A percentile compares a stretch with the other conserved stretches of the same genome.
phyloP scores from a whole-genome alignment of 2,113 vertebrate genomes.

The Vombatus ursinus region DNA sequence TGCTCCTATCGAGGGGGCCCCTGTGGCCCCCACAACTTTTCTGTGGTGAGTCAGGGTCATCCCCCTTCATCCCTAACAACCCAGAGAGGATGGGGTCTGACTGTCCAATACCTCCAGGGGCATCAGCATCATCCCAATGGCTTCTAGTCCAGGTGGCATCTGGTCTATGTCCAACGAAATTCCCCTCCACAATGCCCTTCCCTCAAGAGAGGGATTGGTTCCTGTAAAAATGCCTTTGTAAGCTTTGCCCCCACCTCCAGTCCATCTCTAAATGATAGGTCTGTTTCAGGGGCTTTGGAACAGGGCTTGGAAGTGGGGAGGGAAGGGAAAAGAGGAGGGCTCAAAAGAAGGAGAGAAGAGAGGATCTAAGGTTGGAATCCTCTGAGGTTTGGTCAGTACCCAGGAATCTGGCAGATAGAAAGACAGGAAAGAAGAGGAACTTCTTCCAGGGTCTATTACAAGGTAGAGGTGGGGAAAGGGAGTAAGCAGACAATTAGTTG shows the following conservation, averaged over 20 bases:
- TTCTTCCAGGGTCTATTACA: background rate
- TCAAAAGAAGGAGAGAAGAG: background rate
- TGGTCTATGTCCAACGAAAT: background rate
- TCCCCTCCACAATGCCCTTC: background rate
- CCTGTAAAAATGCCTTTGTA: background rate
- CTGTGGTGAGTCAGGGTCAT: conserved; percentile 87
- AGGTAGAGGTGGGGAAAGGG: background rate
- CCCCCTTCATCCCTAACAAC: background rate
- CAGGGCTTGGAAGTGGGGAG: conserved; percentile 14
- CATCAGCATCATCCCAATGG: background rate
- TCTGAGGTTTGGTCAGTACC: background rate
- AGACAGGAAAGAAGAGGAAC: background rate
- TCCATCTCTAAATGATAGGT: background rate
- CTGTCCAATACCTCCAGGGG: background rate
- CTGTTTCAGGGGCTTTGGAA: background rate
- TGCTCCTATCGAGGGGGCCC: conserved; percentile 89
- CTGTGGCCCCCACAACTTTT: conserved; percentile 91
- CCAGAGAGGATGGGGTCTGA: background rate
- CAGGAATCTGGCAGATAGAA: background rate
- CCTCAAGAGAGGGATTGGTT: background rate
- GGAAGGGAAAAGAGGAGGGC: background rate
- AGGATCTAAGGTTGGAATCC: background rate
- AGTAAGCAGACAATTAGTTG: background rate
- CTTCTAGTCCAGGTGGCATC: background rate
- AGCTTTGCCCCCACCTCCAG: background rate